Percentiles rank a stretch among this genome's conserved stretches.
Conservation (phyloP, 2,113 vertebrate genomes). For the mouse (Mus musculus) region DNA sequence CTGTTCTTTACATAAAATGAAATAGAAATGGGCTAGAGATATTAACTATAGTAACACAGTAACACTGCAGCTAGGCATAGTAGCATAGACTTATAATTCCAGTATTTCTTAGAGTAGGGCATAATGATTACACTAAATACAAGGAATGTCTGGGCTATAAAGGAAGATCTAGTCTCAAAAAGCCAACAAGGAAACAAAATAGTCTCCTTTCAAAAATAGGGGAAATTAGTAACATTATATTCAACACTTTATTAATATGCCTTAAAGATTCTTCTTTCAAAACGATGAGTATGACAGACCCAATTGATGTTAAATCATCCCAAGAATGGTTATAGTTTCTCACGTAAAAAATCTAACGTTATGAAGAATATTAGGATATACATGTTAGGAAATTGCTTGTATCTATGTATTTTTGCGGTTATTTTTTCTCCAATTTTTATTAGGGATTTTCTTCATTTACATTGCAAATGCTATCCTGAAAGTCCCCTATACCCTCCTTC, state of each 20-base stretch:
- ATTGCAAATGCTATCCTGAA: too few relatives aligned
- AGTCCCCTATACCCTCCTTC: too few relatives aligned
- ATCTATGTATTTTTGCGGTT: background rate
- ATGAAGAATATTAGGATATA: background rate
- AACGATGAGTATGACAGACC: background rate
- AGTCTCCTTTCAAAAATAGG: background rate
- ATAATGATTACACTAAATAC: too few relatives aligned
- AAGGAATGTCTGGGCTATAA: background rate
- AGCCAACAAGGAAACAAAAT: background rate
- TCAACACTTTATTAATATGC: background rate
- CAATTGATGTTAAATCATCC: background rate
- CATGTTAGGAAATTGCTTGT: background rate
- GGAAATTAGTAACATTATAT: background rate
- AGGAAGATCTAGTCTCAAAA: background rate
- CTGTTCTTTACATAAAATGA: background rate
- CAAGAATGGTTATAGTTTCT: background rate
- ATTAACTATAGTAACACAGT: too few relatives aligned
- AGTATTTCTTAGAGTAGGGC: background rate
- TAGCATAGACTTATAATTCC: background rate
- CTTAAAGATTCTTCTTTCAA: background rate
- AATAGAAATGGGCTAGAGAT: background rate
- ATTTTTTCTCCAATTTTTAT: too few relatives aligned
- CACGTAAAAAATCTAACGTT: background rate
- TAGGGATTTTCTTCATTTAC: too few relatives aligned
- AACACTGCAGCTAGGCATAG: too few relatives aligned